Conservation (phyloP, 2,797 vertebrate species). For the Macropodus opercularis region DNA sequence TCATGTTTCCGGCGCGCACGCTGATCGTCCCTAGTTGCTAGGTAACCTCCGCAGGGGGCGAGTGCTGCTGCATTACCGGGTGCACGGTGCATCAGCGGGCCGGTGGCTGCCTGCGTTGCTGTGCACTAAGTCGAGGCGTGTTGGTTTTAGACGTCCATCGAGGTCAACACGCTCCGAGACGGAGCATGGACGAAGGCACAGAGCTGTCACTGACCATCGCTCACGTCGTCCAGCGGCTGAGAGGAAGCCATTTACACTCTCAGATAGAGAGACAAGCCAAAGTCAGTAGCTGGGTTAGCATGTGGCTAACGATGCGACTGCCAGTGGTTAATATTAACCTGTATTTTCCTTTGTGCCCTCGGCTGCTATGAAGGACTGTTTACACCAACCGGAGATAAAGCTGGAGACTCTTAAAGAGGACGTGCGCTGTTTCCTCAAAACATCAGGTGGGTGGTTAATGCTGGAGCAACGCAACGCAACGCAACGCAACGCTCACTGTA, state of each 20-base stretch:
- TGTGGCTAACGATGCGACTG: constrained; percentile 55
- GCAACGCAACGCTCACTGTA: no score
- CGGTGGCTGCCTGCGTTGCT: constrained; percentile 34
- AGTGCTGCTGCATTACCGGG: constrained; percentile 17
- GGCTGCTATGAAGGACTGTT: constrained; percentile 82
- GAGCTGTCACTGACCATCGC: constrained; percentile 89
- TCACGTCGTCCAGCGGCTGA: constrained; percentile 91
- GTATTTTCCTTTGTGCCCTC: background rate
- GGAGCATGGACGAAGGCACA: constrained; percentile 85
- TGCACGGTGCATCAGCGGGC: constrained; percentile 12
- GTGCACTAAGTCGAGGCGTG: background rate
- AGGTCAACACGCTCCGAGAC: constrained; percentile 1
- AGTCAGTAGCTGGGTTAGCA: constrained; percentile 84
- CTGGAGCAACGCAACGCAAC: no score
- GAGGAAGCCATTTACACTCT: constrained; percentile 88
- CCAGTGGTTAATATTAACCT: background rate
- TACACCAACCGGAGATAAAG: constrained; percentile 92
- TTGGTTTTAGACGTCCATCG: background rate
- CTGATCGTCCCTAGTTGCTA: constrained; percentile 68
- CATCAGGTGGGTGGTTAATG: constrained; percentile 82
- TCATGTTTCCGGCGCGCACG: constrained; percentile 62
- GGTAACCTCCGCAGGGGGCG: constrained; percentile 64
- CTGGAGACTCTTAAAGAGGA: constrained; percentile 94
- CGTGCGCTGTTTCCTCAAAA: constrained; percentile 90
- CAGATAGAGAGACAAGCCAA: constrained; percentile 94